A percentile compares a stretch with the other conserved stretches of the same genome.
Conservation (phyloP, 2,113 vertebrate genomes). For the Myocastor coypus region DNA sequence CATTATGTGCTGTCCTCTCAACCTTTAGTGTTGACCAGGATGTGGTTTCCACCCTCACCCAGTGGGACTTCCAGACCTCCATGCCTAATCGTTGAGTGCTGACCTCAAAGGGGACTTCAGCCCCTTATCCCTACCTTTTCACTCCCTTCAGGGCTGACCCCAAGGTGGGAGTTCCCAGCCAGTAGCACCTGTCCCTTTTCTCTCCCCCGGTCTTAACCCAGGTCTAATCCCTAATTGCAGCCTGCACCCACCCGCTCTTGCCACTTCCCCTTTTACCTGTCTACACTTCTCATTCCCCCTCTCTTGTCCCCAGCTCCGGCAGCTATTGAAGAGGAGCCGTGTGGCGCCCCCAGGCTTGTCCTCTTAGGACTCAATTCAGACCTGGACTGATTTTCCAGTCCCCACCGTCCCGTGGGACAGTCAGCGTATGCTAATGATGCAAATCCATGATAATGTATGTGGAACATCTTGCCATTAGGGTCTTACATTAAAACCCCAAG, state of each 20-base stretch:
- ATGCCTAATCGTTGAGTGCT: not conserved
- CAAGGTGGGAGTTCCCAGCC: not conserved
- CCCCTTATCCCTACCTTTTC: not conserved
- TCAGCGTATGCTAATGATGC: constrained; percentile 75
- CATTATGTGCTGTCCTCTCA: not conserved
- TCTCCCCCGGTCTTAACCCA: not conserved
- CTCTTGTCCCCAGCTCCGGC: constrained; percentile 88
- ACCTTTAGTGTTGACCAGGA: not conserved
- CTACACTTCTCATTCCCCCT: rapidly evolving
- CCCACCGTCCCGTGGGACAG: constrained; percentile 79
- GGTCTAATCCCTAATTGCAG: rapidly evolving
- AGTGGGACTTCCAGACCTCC: not conserved
- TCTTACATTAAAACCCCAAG: constrained; percentile 84
- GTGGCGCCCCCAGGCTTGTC: constrained; percentile 87
- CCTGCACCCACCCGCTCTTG: rapidly evolving
- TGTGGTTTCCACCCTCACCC: not conserved
- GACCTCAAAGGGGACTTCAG: not conserved
- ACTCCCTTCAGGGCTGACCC: not conserved
- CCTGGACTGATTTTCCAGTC: constrained; percentile 87
- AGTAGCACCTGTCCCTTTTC: not conserved
- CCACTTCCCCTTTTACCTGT: not conserved
- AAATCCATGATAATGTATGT: constrained; percentile 68
- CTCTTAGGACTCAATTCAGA: constrained; percentile 89
- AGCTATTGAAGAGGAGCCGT: constrained; percentile 92
- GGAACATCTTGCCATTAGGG: constrained; percentile 71